Evolutionary conservation across 2,797 vertebrate genomes (phyloP).

Genomic region (Hydrolagus colliei): DNA sequence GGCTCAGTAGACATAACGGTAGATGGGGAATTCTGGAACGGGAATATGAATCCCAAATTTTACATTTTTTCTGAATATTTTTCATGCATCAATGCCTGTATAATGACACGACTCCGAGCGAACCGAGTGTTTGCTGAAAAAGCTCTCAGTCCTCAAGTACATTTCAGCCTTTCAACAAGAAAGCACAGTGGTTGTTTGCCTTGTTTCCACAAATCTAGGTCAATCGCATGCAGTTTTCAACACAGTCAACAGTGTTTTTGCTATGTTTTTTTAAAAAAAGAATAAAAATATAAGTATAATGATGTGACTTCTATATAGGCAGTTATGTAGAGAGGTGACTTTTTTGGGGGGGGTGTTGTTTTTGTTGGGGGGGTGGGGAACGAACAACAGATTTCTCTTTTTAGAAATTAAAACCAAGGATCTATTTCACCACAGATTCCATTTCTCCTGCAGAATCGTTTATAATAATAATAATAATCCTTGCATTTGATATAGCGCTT

Average conservation of each 20-base stretch:
- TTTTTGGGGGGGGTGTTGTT: too few relatives aligned
- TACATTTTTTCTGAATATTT: too few relatives aligned
- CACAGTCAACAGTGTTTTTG: too few relatives aligned
- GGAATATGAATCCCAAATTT: not conserved
- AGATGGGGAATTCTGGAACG: not conserved
- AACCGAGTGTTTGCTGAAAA: not conserved
- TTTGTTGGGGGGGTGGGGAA: too few relatives aligned
- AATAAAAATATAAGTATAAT: too few relatives aligned
- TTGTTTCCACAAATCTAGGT: slow-evolving; percentile 15
- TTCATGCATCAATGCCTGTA: too few relatives aligned
- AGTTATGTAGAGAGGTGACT: too few relatives aligned
- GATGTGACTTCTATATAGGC: too few relatives aligned
- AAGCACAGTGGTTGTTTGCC: not conserved
- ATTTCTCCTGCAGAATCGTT: not conserved
- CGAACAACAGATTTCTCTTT: too few relatives aligned
- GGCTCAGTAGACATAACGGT: not conserved
- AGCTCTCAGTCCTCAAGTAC: not conserved
- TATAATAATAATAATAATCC: not conserved
- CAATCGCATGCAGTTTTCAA: not conserved
- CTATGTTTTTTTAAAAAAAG: too few relatives aligned
- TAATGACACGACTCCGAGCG: too few relatives aligned
- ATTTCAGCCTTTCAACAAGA: not conserved
- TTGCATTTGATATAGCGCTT: too few relatives aligned
- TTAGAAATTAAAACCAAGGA: not conserved
- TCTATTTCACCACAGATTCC: not conserved